Base-by-base conservation (phyloP, 2,113 vertebrate genomes). In the Semnornis frantzii region DNA sequence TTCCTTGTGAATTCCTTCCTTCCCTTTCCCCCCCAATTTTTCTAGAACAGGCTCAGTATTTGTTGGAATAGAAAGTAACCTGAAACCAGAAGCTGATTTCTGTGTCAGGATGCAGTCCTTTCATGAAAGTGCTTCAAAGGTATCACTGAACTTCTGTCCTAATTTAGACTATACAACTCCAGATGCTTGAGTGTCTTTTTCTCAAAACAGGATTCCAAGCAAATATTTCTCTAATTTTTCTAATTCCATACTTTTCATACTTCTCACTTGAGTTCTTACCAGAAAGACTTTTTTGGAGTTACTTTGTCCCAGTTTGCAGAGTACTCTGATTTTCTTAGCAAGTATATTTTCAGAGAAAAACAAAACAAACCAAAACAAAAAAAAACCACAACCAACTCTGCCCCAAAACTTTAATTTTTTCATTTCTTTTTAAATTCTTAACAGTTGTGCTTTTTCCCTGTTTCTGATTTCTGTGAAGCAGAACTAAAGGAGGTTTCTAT, bases 201-300 rank as follows among this genome's bases (percentile, higher is more conserved):
- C 82, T 77, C 58, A 73, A 78, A 39, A 81, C 5, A 70, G 39
- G 54, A 69, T 90, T 91, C 48, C 24, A 50, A 74, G 20, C 18
- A 87, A 85, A 62, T 69, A 75, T 72, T 89, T 85, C 37, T 89
- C 69, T 60, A 62, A 34, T 31, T 94, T 94, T 78, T 72, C 50
- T 57, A 85, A 91, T 72, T 85, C 21, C n/a, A 27, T 58, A 8
- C 25, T 48, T 92, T 52, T 58, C 20, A 50, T 77, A 39, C 5
- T 86, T 88, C 44, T 57, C n/a, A 48, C 8, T 48, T 78, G 52
- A 71, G 74, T 85, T 91, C 54, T 82, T 85, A 24, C 48, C 27
- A 50, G 74, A 70, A 80, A 60, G 25, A 54, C 5, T 82, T 92
- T 92, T 25, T 2, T 17, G 3, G 37, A 89, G 15, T 28, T 87